These are phyloP conservation scores for Synergus laeviventris DNA, from an alignment of 2,888 invertebrate genomes.

Conservation along the genomic window DNA sequence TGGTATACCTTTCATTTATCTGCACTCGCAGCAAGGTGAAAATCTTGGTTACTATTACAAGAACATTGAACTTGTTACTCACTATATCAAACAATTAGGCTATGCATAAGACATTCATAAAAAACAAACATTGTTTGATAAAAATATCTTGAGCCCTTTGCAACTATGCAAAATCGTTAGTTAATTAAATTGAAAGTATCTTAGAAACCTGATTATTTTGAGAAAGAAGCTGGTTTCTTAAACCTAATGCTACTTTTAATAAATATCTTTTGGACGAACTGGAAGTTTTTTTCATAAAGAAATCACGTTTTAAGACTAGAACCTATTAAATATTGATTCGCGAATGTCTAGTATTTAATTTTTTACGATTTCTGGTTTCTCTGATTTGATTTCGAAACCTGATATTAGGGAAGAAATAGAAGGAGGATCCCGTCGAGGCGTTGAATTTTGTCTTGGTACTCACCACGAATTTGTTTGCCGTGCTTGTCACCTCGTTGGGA, in stretches of 20 bases:
- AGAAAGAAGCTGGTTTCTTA: too few species aligned
- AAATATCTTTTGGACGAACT: too few species aligned
- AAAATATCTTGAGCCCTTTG: too few species aligned
- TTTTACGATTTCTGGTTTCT: neutral
- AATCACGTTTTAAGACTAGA: neutral
- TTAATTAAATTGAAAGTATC: too few species aligned
- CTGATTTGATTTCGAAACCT: neutral
- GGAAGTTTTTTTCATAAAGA: neutral
- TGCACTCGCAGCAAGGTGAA: slow-evolving; percentile 24
- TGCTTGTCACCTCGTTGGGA: slow-evolving; percentile 70
- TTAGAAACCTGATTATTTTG: too few species aligned
- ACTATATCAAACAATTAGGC: neutral
- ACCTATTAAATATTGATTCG: neutral
- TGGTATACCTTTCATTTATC: slow-evolving; percentile 34
- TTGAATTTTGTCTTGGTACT: slow-evolving; percentile 63
- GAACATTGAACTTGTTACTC: slow-evolving; percentile 29
- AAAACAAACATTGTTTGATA: too few species aligned
- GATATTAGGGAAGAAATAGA: slow-evolving; percentile 56
- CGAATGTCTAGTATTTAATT: neutral
- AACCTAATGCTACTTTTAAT: too few species aligned
- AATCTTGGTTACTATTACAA: slow-evolving; percentile 29
- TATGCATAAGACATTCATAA: neutral
- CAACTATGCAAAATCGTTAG: too few species aligned
- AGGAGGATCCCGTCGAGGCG: slow-evolving; percentile 60
- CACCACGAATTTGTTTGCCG: slow-evolving; percentile 72